Base-by-base conservation (phyloP, 2,797 vertebrate genomes). In the Pogonophryne albipinna region DNA sequence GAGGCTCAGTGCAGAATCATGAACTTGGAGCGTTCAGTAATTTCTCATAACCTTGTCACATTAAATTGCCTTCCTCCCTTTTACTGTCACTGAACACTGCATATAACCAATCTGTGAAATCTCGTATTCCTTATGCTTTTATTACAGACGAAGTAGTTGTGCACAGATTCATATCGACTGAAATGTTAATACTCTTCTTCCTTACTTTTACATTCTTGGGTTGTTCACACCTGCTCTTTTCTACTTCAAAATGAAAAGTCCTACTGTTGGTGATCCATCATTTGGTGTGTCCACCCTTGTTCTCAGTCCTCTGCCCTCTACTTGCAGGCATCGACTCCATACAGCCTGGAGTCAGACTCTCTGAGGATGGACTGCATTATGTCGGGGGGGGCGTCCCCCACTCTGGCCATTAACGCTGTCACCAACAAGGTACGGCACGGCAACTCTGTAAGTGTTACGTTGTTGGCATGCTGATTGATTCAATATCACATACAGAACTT, bases 321-420 rank as follows among this genome's bases (percentile, higher is more conserved):
- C 10, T 74, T 69, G 9, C 68, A 97, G 96, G 96, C 96, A 63
- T 96, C 96, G 56, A 96, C 96, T 68, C 96, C 96, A 42, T 96
- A 97, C 91, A 97, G 95, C 90, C 91, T 96, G 91, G 96, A 97
- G 93, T 96, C 96, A 3, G 96, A 97, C 92, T 96, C 96, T 86
- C 92, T 96, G 90, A 95, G 95, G 79, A 96, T 96, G 96, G 96
- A 97, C 93, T 96, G 96, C 91, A 96, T 96, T 86, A 96, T 96
- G 95, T 96, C 96, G 66, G 96, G 95, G 92, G 96, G 95, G 82
- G 92, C 93, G 61, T 97, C 96, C 78, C 96, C 96, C 47, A 96
- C 95, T 77, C 90, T 96, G 93, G 95, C 96, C 86, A 95, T 96
- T 91, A 96, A 96, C 87, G 93, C 95, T 89, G 95, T 95, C 66